Percentiles rank a stretch among this genome's conserved stretches.
Conservation (phyloP, 2,888 invertebrate species). For the Podabrus alpinus region DNA sequence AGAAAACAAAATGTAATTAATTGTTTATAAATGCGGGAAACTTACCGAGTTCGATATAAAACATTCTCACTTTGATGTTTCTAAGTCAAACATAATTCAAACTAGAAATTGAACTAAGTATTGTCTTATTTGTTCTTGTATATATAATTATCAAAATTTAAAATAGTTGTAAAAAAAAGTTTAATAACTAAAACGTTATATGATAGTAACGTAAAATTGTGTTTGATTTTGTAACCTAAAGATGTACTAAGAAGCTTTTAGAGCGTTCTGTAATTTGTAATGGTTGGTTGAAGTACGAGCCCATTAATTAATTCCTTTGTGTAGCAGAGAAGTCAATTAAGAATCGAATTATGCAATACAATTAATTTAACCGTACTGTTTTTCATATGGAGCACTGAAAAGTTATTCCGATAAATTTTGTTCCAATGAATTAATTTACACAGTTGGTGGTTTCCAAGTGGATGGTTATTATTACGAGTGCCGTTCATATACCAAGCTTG, state of each 20-base stretch:
- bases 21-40: background rate
- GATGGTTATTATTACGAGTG: background rate
- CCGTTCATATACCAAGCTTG: background rate
- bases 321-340: constrained; percentile 15
- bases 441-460: background rate
- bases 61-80: background rate
- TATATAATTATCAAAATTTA: background rate
- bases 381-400: background rate
- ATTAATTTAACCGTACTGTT: constrained; percentile 8
- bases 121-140: background rate
- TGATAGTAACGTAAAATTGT: background rate
- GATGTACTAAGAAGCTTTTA: constrained; percentile 26
- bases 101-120: background rate
- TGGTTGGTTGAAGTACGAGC: constrained; percentile 11
- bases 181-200: background rate
- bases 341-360: constrained; percentile 19
- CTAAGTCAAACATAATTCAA: background rate
- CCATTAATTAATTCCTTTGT: constrained; percentile 20
- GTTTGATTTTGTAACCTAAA: background rate
- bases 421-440: background rate
- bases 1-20: background rate
- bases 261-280: constrained; percentile 23
- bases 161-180: background rate
- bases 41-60: background rate
- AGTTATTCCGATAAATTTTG: background rate